These are phyloP conservation scores for Cephalopachus bancanus DNA, from an alignment of 2,797 vertebrate genomes.

Conservation along the genomic window DNA sequence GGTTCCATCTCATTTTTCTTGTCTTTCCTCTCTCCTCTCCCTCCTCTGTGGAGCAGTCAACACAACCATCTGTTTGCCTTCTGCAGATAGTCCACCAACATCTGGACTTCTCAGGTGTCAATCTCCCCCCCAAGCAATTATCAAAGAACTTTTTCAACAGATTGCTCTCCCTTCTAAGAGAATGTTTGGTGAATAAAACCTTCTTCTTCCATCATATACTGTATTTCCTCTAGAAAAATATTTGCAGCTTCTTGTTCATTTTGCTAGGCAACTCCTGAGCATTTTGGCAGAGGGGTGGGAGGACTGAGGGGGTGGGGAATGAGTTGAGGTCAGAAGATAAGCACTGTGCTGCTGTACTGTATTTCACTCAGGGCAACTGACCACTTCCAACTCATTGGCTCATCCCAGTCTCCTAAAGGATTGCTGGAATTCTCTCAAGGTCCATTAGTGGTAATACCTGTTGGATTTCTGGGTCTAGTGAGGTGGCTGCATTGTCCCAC, in stretches of 20 bases:
- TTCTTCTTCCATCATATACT: not conserved
- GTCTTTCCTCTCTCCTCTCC: not conserved
- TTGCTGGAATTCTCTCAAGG: constrained; percentile 5
- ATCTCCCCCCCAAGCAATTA: not conserved
- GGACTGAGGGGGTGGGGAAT: not conserved
- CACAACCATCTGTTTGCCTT: not conserved
- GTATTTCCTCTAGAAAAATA: constrained; percentile 6
- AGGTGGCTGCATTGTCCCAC: not conserved
- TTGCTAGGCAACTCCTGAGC: not conserved
- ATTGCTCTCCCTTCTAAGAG: not conserved
- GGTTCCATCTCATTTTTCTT: not conserved
- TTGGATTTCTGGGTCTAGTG: constrained; percentile 26
- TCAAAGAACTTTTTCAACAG: constrained; percentile 14
- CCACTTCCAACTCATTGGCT: not conserved
- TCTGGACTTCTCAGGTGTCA: not conserved
- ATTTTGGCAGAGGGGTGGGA: not conserved
- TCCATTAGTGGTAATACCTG: not conserved
- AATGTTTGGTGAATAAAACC: constrained; percentile 16
- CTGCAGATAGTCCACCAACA: not conserved
- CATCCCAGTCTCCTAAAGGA: not conserved
- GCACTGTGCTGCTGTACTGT: not conserved
- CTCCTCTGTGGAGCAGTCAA: not conserved
- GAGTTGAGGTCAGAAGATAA: not conserved
- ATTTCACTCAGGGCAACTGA: not conserved
- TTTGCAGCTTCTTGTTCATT: not conserved